Evolutionary conservation across 2,113 vertebrate genomes (phyloP), one percentile per base, ranked within the genome.

Genomic region (Glaucomys volans): DNA sequence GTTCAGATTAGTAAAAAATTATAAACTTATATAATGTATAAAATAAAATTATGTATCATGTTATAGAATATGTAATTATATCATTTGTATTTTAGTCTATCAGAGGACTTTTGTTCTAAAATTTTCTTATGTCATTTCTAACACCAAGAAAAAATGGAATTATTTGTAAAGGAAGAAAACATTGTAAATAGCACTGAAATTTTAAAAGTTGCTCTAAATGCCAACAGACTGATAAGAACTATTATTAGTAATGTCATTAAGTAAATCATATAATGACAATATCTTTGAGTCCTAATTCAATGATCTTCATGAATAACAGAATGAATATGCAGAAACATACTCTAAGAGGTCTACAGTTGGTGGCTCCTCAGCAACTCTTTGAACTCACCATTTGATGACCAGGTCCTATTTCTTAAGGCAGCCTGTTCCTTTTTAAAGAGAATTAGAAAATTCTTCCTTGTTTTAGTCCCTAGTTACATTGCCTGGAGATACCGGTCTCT

Each of bases 401-500:
- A 24, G 12, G 57, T 87, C 20, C 42, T 77, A 37, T 54, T 83
- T 92, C 42, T 77, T 80, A 85, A 50, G 28, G 32, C 7, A 89
- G 14, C 62, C 54, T 79, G 62, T 54, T 72, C 22, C 54, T 7
- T 80, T 1, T 9, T 80, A 40, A 81, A 79, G 7, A 47, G 66
- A 85, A 95, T 67, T 80, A 64, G 40, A 85, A 72, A n/a, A 6
- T 50, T 96, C 40, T 80, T 92, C 52, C 54, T 24, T 57, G 54
- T 67, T 81, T 85, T 50, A 90, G 47, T 5, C 66, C 37, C 22
- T 81, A n/a, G 57, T 84, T 80, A 17, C n/a, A 87, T 24, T 32
- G 16, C 82, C 52, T 69, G 32, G 32, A 90, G 47, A 50, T 57
- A 54, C 22, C 20, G 66, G n/a, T 74, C 26, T 81, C 44, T 74